These are phyloP conservation scores for Telmatherina bonti DNA, from an alignment of 2,797 vertebrate genomes.

Conservation along the genomic window DNA sequence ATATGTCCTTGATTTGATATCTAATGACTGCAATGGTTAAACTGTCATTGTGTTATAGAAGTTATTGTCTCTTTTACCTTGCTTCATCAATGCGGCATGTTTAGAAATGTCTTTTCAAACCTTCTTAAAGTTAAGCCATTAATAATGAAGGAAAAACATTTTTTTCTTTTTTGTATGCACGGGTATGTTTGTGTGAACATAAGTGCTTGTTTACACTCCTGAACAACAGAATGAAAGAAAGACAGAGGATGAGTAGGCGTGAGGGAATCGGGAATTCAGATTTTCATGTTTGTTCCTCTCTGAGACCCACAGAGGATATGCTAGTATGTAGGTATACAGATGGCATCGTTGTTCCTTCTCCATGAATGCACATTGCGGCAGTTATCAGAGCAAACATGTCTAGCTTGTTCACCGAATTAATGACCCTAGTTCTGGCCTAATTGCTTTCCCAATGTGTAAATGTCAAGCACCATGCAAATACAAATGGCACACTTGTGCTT, in stretches of 20 bases:
- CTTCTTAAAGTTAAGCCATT: not conserved
- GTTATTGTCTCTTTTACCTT: no score
- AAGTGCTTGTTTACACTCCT: not conserved
- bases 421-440: constrained; percentile 72
- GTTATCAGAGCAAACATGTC: constrained; percentile 55
- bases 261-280: constrained; percentile 23
- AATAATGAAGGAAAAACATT: not conserved
- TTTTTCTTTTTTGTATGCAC: not conserved
- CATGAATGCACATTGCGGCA: constrained; percentile 43
- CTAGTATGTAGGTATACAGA: constrained; percentile 35
- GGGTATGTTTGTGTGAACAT: not conserved
- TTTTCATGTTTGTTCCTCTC: constrained; percentile 22
- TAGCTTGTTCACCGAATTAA: constrained; percentile 66
- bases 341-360: constrained; percentile 39
- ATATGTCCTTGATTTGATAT: no score
- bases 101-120: no score
- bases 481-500: constrained; percentile 64
- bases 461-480: constrained; percentile 78
- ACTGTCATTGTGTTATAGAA: no score
- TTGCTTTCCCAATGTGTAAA: constrained; percentile 77
- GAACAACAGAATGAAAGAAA: constrained; percentile 3
- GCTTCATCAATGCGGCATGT: not conserved
- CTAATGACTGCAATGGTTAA: no score
- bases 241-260: constrained; percentile 42
- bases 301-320: constrained; percentile 28